phyloP scores from a whole-genome alignment of 2,113 vertebrate genomes.

The Phylloscopus whistleri region DNA sequence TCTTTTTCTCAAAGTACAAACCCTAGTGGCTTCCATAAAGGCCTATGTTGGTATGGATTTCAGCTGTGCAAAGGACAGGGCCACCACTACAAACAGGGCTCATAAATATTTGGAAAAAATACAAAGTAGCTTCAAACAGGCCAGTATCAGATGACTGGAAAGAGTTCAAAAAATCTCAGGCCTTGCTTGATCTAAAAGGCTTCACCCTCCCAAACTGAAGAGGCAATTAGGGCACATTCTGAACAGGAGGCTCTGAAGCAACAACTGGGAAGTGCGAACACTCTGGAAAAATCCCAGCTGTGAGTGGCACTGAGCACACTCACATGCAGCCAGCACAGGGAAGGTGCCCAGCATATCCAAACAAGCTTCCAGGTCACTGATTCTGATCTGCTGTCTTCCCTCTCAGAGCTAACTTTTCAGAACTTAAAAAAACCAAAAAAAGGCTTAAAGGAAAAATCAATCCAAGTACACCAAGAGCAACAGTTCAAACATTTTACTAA shows the following conservation, averaged over 20 bases:
- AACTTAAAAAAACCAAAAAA: not conserved
- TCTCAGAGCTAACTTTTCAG: not conserved
- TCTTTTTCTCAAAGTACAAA: not conserved
- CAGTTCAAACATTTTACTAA: conserved; percentile 86
- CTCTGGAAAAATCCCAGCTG: not conserved
- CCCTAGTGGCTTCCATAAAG: not conserved
- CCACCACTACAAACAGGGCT: not conserved
- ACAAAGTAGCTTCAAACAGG: conserved; percentile 8
- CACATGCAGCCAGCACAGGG: not conserved
- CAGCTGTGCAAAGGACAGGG: not conserved
- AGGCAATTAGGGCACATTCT: not conserved
- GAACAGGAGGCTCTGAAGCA: not conserved
- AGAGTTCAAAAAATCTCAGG: not conserved
- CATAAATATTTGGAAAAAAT: conserved; percentile 16
- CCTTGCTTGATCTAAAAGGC: not conserved
- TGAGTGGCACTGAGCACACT: accelerated
- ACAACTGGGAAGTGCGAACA: not conserved
- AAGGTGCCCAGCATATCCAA: not conserved
- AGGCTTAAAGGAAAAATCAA: not conserved
- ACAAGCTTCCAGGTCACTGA: accelerated
- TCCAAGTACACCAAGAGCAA: conserved; percentile 51
- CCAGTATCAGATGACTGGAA: not conserved
- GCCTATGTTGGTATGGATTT: not conserved
- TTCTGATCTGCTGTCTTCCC: not conserved
- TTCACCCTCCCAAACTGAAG: not conserved